Evolutionary conservation across 2,888 invertebrate species (phyloP), one percentile per base, ranked within the genome.

Genomic region (Emesis furor): DNA sequence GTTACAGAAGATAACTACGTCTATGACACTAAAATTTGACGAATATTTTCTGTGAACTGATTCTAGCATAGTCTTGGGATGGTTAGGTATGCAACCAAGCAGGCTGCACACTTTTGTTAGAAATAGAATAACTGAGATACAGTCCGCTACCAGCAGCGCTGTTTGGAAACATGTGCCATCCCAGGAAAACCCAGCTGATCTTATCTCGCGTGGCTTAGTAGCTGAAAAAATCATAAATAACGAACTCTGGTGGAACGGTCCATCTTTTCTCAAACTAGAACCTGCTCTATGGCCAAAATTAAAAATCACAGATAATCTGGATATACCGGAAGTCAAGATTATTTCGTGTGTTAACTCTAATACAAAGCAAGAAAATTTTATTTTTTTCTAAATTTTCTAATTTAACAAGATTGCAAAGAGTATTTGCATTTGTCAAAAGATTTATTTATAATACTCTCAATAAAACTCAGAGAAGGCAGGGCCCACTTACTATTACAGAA

Each of bases 51-150:
- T 51, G 32, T 79, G 79, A 77, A 67, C 73, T 42, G 73, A 77
- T 39, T 77, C 76, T 0, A 78, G 73, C 7, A 73, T 78, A 12
- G 78, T 74, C 35, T 35, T 74, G 69, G 69, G 59, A 14, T 79
- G 74, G 73, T 17, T 81, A 39, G 35, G 42, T 1, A 35, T 5
- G 12, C 42, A 30, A 8, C 51, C 72, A 12, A 71, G 77, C 24
- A 68, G 67, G 32, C 39, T 88, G 5, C 85, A 89, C 76, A 73
- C 82, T 0, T 89, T 88, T 76, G 88, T 88, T 5, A 12, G 79
- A 2, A 85, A 88, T 68, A 75, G 89, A 17, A 84, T 88, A 0
- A 39, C 24, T 8, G 84, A 84, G 68, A 86, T 89, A 24, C 78
- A 86, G 51, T 76, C 86, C 1, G 32, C 83, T 2, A 85, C 88